Conservation (phyloP, 37 sponge, comb jelly and placozoan species). For the Sycon ciliatum region DNA sequence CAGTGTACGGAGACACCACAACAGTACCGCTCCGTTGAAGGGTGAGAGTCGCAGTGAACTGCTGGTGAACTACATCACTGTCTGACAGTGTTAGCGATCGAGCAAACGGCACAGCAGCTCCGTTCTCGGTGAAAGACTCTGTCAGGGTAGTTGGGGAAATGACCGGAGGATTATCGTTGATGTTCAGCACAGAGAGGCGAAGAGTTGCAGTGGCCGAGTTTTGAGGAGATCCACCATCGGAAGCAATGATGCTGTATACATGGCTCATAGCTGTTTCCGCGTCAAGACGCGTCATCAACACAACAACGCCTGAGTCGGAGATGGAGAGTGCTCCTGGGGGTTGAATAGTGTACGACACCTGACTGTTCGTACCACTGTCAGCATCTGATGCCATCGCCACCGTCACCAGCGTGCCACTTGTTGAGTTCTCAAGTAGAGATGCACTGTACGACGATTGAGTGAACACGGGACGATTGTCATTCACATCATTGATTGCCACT, state of each 20-base stretch:
- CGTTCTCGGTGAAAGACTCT: constrained; percentile 23
- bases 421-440: constrained; percentile 29
- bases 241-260: background rate
- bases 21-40: too few species aligned
- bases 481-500: constrained; percentile 16
- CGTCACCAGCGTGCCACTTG: constrained; percentile 1
- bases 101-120: background rate
- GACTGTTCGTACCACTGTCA: constrained; percentile 44
- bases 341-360: background rate
- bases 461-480: constrained; percentile 55
- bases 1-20: too few species aligned
- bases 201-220: background rate
- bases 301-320: too few species aligned
- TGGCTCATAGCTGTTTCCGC: too few species aligned
- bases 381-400: constrained; percentile 31
- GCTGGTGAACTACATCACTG: too few species aligned
- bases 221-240: background rate
- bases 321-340: too few species aligned
- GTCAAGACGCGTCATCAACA: too few species aligned
- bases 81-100: too few species aligned
- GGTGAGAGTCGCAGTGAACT: too few species aligned
- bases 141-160: constrained; percentile 10
- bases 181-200: constrained; percentile 22
- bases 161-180: constrained; percentile 30
- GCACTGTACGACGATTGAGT: background rate